Evolutionary conservation across 2,113 vertebrate genomes (phyloP), one percentile per base, ranked within the genome.

Genomic region (Rhombomys opimus): DNA sequence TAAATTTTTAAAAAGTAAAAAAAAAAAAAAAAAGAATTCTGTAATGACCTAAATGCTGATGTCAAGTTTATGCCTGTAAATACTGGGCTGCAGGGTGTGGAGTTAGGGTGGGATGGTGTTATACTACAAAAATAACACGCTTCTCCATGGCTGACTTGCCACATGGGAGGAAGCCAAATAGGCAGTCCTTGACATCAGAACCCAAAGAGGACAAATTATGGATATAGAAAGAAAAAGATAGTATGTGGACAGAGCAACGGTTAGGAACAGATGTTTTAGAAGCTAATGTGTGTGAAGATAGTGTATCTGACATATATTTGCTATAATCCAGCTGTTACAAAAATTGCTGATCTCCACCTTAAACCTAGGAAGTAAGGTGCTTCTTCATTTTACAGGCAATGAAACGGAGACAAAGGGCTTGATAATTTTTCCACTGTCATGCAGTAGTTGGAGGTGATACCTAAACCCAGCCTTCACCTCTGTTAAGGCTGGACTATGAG

Each of bases 201-300:
- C 93, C 9, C 12, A n/a, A 95, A 84, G 15, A 54, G 38, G 13
- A 80, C n/a, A 95, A 80, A 59, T 81, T 63, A 86, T 95, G 41
- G 80, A 87, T 46, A 15, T 8, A 35, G 17, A 17, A 75, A 92
- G 5, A 85, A 13, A 3, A 73, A 35, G 25, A 76, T 95, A 95
- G 65, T 76, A 70, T 87, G 89, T 12, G 20, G 17, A 57, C 25
- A 96, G 52, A 72, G 11, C 10, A 70, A 81, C 84, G 13, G 22
- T 20, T 18, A 77, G 52, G 25, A 90, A 15, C 5, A 57, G 78
- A 91, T 57, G n/a, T 61, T 25, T 96, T 73, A 89, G 61, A 67
- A 94, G 38, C 85, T 89, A 86, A 2, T 2, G 9, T 32, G 72
- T 93, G 59, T 46, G 82, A 65, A 65, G 59, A 46, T 41, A 65